Percentiles rank a stretch among this genome's conserved stretches.
Evolutionary conservation across 2,888 invertebrate species (phyloP).

Genomic region (Theristus sp.): DNA sequence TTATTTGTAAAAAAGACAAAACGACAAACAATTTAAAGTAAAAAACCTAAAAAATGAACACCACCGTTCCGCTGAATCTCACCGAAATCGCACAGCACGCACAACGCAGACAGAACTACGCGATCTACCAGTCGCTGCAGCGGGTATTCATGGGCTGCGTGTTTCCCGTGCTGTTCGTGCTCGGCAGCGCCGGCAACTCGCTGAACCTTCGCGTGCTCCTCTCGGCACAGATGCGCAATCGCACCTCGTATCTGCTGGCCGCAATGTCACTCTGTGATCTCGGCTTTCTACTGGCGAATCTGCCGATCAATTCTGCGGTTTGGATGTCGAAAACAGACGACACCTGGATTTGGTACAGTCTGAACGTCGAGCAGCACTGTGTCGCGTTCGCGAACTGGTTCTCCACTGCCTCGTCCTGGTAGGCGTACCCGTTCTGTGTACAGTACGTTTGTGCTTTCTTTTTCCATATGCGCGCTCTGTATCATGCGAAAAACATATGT

Average conservation of each 20-base stretch:
- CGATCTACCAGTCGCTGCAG: no score
- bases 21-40: no score
- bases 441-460: no score
- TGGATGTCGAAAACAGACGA: background rate
- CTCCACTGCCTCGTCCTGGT: slow-evolving; percentile 1
- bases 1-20: no score
- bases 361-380: background rate
- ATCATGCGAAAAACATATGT: no score
- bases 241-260: slow-evolving; percentile 1
- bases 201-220: slow-evolving; percentile 2
- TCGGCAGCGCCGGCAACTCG: slow-evolving; percentile 2
- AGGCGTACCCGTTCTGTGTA: no score
- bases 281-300: background rate
- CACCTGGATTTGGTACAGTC: background rate
- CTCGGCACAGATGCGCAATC: slow-evolving; percentile 1
- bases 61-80: no score
- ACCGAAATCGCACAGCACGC: no score
- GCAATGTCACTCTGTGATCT: background rate
- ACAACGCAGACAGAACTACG: no score
- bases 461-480: no score
- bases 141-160: background rate
- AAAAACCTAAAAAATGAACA: no score
- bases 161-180: background rate
- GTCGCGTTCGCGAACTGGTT: background rate
- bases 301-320: background rate